These are phyloP conservation scores for Agelastica alni DNA, from an alignment of 2,888 invertebrate genomes.

Conservation along the genomic window DNA sequence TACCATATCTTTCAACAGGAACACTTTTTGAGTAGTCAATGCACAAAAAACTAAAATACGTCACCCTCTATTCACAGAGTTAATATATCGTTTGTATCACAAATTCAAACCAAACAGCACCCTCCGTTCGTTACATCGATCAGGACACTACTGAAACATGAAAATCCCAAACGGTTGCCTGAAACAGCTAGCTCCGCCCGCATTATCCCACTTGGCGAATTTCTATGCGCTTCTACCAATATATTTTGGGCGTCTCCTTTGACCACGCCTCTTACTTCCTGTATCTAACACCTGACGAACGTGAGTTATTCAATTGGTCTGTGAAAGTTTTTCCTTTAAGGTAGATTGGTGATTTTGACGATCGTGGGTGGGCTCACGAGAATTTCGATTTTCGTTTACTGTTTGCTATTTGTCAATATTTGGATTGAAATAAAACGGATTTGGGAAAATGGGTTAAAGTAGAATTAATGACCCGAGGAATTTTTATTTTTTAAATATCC, in stretches of 20 bases:
- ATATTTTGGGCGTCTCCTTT: conserved; percentile 26
- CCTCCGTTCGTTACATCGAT: conserved; percentile 8
- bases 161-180: conserved; percentile 24
- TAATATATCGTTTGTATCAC: conserved; percentile 1
- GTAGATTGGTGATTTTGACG: conserved; percentile 3
- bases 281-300: conserved; percentile 50
- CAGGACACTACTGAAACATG: conserved; percentile 15
- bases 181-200: conserved; percentile 45
- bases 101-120: conserved; percentile 27
- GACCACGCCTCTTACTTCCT: conserved; percentile 43
- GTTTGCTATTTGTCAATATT: conserved; percentile 13
- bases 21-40: conserved; percentile 21
- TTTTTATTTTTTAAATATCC: too few species aligned
- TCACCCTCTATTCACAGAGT: conserved; percentile 11
- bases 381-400: conserved; percentile 10
- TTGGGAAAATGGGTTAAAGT: neutral
- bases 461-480: neutral
- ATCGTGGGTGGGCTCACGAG: conserved; percentile 10
- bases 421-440: neutral
- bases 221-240: conserved; percentile 45
- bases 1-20: conserved; percentile 52
- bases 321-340: conserved; percentile 15
- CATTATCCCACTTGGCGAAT: conserved; percentile 40
- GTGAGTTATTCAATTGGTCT: conserved; percentile 5
- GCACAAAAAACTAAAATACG: conserved; percentile 21